Evolutionary conservation across 2,113 vertebrate species (phyloP).

Genomic region (Crotalus tigris): DNA sequence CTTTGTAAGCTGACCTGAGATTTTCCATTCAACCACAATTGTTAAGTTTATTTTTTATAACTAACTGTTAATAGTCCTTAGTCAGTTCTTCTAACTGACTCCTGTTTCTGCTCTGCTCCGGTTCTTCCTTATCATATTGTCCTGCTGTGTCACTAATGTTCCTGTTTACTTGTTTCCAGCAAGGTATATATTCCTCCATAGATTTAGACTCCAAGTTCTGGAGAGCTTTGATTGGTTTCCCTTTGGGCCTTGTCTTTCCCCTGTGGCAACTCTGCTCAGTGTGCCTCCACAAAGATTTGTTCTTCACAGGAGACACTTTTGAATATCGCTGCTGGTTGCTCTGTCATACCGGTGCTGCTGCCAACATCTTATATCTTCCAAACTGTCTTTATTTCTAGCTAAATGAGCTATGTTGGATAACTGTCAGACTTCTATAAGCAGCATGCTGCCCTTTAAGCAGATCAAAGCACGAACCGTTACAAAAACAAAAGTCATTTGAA

Average conservation of each 20-base stretch:
- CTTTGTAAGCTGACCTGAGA: not conserved
- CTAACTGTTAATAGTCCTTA: not conserved
- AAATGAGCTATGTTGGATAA: not conserved
- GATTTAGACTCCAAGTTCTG: not conserved
- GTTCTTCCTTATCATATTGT: not conserved
- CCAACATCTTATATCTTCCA: not conserved
- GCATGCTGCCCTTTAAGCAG: not conserved
- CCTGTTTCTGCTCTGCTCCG: not conserved
- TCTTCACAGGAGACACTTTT: not conserved
- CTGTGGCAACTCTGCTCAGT: not conserved
- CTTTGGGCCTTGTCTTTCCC: not conserved
- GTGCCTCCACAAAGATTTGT: not conserved
- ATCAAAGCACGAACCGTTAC: not conserved
- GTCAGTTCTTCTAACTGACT: not conserved
- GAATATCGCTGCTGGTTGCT: not conserved
- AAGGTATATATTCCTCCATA: not conserved
- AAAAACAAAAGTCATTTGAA: not conserved
- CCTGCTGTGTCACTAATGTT: not conserved
- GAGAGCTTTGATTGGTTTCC: not conserved
- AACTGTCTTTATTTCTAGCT: not conserved
- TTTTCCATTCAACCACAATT: not conserved
- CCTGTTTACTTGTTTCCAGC: not conserved
- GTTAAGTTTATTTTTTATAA: not conserved
- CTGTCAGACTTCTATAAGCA: not conserved
- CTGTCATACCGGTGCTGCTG: not conserved